Percentiles rank a stretch among this genome's conserved stretches.
Evolutionary conservation across 2,888 invertebrate genomes (phyloP).

Genomic region (Noctua comes): DNA sequence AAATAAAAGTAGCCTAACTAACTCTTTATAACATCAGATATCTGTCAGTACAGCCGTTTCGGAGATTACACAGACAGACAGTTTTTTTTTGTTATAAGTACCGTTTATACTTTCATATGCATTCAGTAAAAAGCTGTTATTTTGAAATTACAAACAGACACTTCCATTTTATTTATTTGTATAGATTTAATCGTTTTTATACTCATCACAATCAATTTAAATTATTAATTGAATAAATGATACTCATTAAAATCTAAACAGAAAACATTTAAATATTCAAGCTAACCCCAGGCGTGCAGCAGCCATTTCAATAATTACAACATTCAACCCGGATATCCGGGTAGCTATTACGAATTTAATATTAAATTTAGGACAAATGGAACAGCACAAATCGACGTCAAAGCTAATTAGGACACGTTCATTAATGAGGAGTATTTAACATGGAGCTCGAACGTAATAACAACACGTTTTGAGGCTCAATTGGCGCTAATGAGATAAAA

Average conservation of each 20-base stretch:
- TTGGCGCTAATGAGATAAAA: conserved; percentile 20
- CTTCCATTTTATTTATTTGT: too few species aligned
- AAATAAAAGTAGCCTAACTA: too few species aligned
- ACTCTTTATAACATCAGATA: too few species aligned
- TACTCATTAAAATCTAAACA: conserved; percentile 25
- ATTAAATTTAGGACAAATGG: conserved; percentile 54
- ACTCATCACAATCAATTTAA: too few species aligned
- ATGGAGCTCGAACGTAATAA: conserved; percentile 24
- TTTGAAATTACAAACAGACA: too few species aligned
- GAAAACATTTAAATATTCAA: conserved; percentile 19
- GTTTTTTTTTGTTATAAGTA: too few species aligned
- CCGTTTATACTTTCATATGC: too few species aligned
- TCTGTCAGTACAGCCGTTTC: too few species aligned
- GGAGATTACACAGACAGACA: too few species aligned
- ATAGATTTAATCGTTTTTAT: too few species aligned
- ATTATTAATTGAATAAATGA: neutral
- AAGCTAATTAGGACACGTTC: conserved; percentile 51
- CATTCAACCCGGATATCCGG: conserved; percentile 36
- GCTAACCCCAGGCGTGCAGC: conserved; percentile 11
- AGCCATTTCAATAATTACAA: conserved; percentile 42
- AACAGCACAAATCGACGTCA: conserved; percentile 44
- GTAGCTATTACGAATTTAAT: conserved; percentile 38
- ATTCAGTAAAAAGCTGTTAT: too few species aligned
- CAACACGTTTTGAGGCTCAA: conserved; percentile 8
- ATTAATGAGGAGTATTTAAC: conserved; percentile 47